These are phyloP conservation scores for Yoshiicerus persimilis DNA, from an alignment of 1,140 invertebrate species.

Conservation along the genomic window DNA sequence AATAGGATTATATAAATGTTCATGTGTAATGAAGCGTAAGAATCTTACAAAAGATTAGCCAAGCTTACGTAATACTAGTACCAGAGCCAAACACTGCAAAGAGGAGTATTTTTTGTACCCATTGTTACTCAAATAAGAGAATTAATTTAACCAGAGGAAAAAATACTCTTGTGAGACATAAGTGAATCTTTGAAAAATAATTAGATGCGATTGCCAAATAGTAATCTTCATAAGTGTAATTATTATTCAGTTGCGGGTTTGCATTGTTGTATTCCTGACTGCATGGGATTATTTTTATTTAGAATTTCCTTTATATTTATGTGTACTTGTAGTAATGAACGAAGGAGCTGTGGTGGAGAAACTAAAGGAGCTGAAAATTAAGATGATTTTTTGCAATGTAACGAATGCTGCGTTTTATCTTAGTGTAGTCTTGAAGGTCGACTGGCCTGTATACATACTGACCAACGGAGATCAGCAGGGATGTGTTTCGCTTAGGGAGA, in stretches of 20 bases:
- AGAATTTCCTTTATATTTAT: not conserved
- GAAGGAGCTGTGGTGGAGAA: not conserved
- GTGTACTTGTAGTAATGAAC: not conserved
- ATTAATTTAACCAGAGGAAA: not conserved
- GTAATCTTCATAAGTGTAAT: too few relatives aligned
- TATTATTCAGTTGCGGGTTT: too few relatives aligned
- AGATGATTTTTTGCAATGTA: not conserved
- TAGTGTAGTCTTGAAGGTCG: not conserved
- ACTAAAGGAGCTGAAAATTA: slow-evolving; percentile 1
- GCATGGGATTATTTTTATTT: too few relatives aligned
- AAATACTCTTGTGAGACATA: too few relatives aligned
- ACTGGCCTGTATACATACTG: not conserved
- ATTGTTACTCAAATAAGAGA: not conserved
- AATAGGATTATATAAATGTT: not conserved
- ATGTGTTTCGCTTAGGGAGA: not conserved
- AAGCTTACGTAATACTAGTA: not conserved
- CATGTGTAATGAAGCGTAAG: not conserved
- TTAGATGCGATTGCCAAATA: too few relatives aligned
- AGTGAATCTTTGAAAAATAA: too few relatives aligned
- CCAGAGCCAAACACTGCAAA: not conserved
- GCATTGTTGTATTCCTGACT: too few relatives aligned
- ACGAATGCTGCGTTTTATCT: slow-evolving; percentile 25
- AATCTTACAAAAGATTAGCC: not conserved
- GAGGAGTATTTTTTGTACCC: not conserved
- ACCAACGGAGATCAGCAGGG: slow-evolving; percentile 1